Base-by-base conservation (phyloP, 2,797 vertebrate genomes). In the Anas georgica region DNA sequence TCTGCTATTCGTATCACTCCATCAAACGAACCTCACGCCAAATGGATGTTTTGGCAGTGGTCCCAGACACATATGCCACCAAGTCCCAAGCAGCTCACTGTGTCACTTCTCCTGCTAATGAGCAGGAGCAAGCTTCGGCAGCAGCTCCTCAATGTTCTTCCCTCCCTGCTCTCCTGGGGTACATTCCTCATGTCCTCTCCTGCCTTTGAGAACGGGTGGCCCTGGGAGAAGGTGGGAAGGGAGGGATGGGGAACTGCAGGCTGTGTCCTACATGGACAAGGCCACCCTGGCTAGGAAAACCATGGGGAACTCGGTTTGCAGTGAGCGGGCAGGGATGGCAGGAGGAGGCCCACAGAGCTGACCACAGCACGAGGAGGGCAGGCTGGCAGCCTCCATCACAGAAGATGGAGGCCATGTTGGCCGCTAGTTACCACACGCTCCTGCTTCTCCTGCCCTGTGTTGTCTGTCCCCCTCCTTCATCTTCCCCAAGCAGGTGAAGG, bases 1-100 rank as follows among this genome's bases (percentile, higher is more conserved):
- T 88, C 90, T 93, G 81, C 55, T 93, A 64, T 88, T 93, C 77
- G 48, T 43, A 94, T 64, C 83, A n/a, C 48, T 60, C 55, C 67
- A 91, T 25, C 69, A 69, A 0, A 20, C 39, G 77, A 88, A 83
- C 62, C 16, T 92, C 70, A 28, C 64, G 74, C 67, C 74, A 94
- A 95, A 94, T 83, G 92, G 94, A 90, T 83, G 64, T 82, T 82
- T 82, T 94, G 91, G 92, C 89, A 46, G 78, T 79, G 48, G 52
- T 94, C 87, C 80, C 91, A 90, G 87, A 62, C 28, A 62, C 28
- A 73, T 35, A 54, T 12, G 72, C 31, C 83, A 90, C 78, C 77
- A 70, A 95, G 70, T 73, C 87, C 75, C 60, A 52, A 59, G 72
- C 59, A 63, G 63, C 74, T 90, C 81, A 78, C 76, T 6, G 0